These are phyloP conservation scores for Xanthorhoe spadicearia DNA, from an alignment of 2,888 invertebrate species.

Conservation along the genomic window DNA sequence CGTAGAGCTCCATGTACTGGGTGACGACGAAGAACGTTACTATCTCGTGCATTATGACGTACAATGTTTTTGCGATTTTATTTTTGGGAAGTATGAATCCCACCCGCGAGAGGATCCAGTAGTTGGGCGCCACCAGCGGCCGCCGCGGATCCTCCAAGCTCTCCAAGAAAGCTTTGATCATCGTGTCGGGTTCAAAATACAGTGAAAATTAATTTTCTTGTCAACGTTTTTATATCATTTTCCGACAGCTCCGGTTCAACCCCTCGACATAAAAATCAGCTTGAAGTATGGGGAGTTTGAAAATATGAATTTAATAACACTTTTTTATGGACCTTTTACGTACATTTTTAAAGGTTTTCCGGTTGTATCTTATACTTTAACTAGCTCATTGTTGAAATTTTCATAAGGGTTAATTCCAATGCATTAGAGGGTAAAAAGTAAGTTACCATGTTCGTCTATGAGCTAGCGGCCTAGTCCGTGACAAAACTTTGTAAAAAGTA, in stretches of 20 bases:
- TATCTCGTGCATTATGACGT: slow-evolving; percentile 59
- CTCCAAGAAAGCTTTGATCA: slow-evolving; percentile 46
- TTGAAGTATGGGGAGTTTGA: slow-evolving; percentile 11
- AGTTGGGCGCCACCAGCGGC: slow-evolving; percentile 69
- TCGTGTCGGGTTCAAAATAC: slow-evolving; percentile 32
- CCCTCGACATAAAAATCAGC: slow-evolving; percentile 25
- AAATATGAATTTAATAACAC: slow-evolving; percentile 23
- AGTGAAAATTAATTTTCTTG: slow-evolving; percentile 29
- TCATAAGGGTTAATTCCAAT: slow-evolving; percentile 19
- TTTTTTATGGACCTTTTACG: slow-evolving; percentile 5
- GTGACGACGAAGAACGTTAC: slow-evolving; percentile 65
- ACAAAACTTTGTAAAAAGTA: not conserved
- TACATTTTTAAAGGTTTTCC: slow-evolving; percentile 9
- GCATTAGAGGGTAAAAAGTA: slow-evolving; percentile 2
- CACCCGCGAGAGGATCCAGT: slow-evolving; percentile 62
- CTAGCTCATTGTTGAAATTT: slow-evolving; percentile 14
- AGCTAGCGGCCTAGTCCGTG: not conserved
- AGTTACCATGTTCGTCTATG: not conserved
- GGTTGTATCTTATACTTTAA: not conserved
- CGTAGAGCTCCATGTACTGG: slow-evolving; percentile 69
- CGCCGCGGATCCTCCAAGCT: slow-evolving; percentile 60
- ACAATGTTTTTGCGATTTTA: slow-evolving; percentile 47
- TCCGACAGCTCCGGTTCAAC: slow-evolving; percentile 22
- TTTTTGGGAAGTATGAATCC: slow-evolving; percentile 66
- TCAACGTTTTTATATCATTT: slow-evolving; percentile 22